Base-by-base conservation (phyloP, 1,140 invertebrate species). In the Trichogramma pretiosum region DNA sequence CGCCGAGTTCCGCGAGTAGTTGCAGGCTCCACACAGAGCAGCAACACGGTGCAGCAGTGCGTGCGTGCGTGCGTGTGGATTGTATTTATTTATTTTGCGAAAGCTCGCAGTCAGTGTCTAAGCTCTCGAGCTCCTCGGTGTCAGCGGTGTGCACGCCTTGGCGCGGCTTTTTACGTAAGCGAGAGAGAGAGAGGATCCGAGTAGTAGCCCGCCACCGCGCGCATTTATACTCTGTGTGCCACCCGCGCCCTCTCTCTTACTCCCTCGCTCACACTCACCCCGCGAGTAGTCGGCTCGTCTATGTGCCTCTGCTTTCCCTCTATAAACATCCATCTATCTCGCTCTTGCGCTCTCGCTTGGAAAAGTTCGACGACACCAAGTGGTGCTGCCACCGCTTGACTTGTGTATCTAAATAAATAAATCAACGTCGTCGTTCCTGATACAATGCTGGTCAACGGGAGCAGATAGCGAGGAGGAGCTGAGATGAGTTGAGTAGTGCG, bases 261-360 rank as follows among this genome's bases (percentile, higher is more conserved):
- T 14, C 32, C 24, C 22, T 32, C 14, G 35, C 38, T 21, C 43
- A 53, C 51, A 53, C 19, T 16, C 45, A 43, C 38, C 28, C 34
- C 48, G 46, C 46, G 49, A n/a, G 21, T 21, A 44, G 19, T 44
- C 39, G 37, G 36, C 21, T 51, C 26, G 32, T 37, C 37, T 48
- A 33, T 37, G 30, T 48, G 50, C 51, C 41, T 34, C 35, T 11
- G n/a, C n/a, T n/a, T n/a, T n/a, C n/a, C n/a, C 40, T 34, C 23
- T 24, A 26, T 14, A 14, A 34, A 16, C 23, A 22, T 51, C 50
- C 42, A 43, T 52, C 56, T 55, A 51, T 52, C 48, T 57, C 55
- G 50, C 54, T 52, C 54, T 43, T 42, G 28, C 52, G 52, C 52
- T 59, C 58, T 50, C 56, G 57, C 55, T 50, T 37, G 45, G 26